Evolutionary conservation across 2,888 invertebrate genomes (phyloP), one percentile per base, ranked within the genome.

Genomic region (Azorinus chamasolen): DNA sequence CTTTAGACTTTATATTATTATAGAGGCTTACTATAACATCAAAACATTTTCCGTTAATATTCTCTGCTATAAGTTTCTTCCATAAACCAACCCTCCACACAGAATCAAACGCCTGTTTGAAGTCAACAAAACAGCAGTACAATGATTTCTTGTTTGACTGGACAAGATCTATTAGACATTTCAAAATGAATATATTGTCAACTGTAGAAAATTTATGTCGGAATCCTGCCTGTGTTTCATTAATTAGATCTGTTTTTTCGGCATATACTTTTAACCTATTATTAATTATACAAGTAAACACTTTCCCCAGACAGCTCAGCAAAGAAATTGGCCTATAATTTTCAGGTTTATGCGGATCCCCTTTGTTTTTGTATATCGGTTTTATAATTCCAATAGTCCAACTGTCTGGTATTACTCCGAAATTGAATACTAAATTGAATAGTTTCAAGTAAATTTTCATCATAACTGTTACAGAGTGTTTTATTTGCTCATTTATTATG

Each of bases 261-360:
- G 43, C 8, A 24, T 18, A 50, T 10, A 4, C 37, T 1, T 59
- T 59, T 0, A 73, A 27, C 18, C 66, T 54, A n/a, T 48, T 27
- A 57, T 68, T 66, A 12, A 73, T 16, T 16, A 57, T 51, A 14
- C 55, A 18, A 14, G 65, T 66, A 37, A 73, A 73, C 16, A 73
- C 32, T 55, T 73, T 73, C 0, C 62, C 48, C 5, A 73, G 20
- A 25, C 66, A 59, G n/a, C 65, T 61, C 16, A 73, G 18, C 0
- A 73, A n/a, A 0, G 73, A 61, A 3, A 66, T 73, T 24, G 62
- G 62, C 10, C 66, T 10, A 24, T 73, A 68, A 51, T 66, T 73
- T 18, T 39, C 24, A 16, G 61, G 62, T 6, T 37, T 25, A 3
- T 45, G 20, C 16, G 10, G 6, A 25, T 51, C 37, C 14, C 62